Evolutionary conservation across 1,140 invertebrate genomes (phyloP).

Genomic region (Calliphora vicina): DNA sequence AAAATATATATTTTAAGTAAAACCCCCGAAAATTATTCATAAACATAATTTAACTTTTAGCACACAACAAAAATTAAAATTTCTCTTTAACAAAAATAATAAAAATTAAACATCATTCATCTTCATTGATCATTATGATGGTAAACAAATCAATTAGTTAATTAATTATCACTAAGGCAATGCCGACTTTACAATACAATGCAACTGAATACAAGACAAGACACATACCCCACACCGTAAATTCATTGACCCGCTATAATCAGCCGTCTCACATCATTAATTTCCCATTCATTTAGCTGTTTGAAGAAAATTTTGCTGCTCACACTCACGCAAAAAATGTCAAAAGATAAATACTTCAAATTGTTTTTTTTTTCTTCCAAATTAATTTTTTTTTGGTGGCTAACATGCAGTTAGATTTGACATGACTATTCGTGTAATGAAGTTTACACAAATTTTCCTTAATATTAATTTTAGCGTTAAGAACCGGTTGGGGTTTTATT

Average conservation of each 20-base stretch:
- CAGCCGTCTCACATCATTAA: neutral
- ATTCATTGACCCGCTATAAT: neutral
- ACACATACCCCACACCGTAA: neutral
- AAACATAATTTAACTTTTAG: neutral
- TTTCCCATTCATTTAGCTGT: neutral
- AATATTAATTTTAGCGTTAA: neutral
- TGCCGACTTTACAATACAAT: neutral
- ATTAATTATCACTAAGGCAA: neutral
- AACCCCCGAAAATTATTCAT: too few relatives aligned
- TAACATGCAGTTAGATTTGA: neutral
- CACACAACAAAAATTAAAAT: neutral
- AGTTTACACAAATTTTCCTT: neutral
- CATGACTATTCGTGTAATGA: slow-evolving; percentile 2
- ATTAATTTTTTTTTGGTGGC: too few relatives aligned
- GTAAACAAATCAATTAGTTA: neutral
- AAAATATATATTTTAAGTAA: neutral
- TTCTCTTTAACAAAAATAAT: neutral
- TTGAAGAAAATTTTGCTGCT: neutral
- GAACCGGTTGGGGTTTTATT: neutral
- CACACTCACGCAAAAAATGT: neutral
- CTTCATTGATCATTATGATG: neutral
- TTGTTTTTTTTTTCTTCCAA: too few relatives aligned
- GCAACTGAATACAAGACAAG: too few relatives aligned
- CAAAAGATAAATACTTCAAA: neutral
- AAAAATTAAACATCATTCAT: neutral